A percentile compares a stretch with the other conserved stretches of the same genome.
Conservation (phyloP, 2,888 invertebrate species). For the Diarsia dahlii region DNA sequence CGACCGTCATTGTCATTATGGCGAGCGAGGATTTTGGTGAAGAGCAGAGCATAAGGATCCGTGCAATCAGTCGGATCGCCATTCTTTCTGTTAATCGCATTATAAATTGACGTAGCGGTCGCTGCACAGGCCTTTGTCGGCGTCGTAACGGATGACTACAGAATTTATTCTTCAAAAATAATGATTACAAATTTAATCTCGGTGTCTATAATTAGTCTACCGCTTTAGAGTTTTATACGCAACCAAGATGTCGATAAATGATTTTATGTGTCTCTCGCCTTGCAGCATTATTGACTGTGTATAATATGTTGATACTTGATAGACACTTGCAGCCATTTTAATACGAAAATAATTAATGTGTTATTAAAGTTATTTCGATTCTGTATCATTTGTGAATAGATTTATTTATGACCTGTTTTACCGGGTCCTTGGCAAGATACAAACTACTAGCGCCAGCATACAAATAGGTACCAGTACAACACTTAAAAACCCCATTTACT, state of each 20-base stretch:
- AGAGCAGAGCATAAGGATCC: conserved; percentile 81
- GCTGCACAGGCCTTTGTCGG: conserved; percentile 85
- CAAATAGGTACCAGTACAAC: conserved; percentile 27
- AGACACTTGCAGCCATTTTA: neutral
- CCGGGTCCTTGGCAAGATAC: neutral
- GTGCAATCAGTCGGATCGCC: conserved; percentile 85
- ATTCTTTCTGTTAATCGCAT: conserved; percentile 89
- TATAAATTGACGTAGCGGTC: conserved; percentile 88
- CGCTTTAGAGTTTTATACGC: conserved; percentile 61
- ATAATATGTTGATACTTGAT: conserved; percentile 22
- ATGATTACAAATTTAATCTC: conserved; percentile 82
- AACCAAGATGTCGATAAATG: conserved; percentile 54
- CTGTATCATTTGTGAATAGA: neutral
- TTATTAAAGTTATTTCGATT: neutral
- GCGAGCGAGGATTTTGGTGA: conserved; percentile 78
- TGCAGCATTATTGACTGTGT: conserved; percentile 30
- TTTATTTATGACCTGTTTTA: neutral
- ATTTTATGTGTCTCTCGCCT: conserved; percentile 51
- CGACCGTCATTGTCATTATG: conserved; percentile 80
- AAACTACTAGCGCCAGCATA: conserved; percentile 17
- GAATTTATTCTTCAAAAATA: conserved; percentile 83
- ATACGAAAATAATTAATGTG: neutral
- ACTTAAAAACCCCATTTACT: conserved; percentile 54
- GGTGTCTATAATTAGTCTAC: conserved; percentile 81
- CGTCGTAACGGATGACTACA: conserved; percentile 80